These are phyloP conservation scores for Hydrolagus colliei DNA, from an alignment of 2,797 vertebrate genomes.

Conservation along the genomic window DNA sequence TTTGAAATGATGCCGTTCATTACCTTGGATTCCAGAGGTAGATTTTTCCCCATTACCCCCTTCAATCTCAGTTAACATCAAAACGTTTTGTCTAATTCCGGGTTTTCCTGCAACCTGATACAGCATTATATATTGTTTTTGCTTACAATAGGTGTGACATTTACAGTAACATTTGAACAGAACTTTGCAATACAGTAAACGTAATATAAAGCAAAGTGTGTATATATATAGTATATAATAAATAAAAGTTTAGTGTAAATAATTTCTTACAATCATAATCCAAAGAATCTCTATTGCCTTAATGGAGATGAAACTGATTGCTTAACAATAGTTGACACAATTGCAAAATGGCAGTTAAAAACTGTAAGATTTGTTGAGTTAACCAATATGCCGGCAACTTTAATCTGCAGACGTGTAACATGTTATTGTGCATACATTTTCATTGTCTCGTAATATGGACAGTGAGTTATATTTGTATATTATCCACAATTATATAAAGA, in stretches of 20 bases:
- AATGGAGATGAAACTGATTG: background rate
- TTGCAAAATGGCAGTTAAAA: background rate
- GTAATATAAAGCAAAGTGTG: too few species aligned
- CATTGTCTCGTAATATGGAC: background rate
- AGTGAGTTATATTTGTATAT: background rate
- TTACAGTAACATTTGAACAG: background rate
- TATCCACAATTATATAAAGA: conserved; percentile 5
- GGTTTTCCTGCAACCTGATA: background rate
- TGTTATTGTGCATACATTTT: too few species aligned
- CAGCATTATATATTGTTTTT: background rate
- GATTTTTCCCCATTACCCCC: background rate
- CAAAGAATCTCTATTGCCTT: background rate
- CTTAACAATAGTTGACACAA: background rate
- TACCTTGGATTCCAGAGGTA: background rate
- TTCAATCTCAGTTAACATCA: background rate
- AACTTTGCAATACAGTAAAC: background rate
- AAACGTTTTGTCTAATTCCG: background rate
- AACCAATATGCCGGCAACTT: too few species aligned
- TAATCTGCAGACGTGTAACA: background rate
- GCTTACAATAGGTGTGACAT: background rate
- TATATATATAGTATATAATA: too few species aligned
- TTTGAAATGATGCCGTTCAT: background rate
- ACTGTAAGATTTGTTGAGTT: too few species aligned
- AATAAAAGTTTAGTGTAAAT: background rate
- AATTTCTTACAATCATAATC: background rate